Base-by-base conservation (phyloP, 1,140 invertebrate genomes). In the Lepidurus apus region DNA sequence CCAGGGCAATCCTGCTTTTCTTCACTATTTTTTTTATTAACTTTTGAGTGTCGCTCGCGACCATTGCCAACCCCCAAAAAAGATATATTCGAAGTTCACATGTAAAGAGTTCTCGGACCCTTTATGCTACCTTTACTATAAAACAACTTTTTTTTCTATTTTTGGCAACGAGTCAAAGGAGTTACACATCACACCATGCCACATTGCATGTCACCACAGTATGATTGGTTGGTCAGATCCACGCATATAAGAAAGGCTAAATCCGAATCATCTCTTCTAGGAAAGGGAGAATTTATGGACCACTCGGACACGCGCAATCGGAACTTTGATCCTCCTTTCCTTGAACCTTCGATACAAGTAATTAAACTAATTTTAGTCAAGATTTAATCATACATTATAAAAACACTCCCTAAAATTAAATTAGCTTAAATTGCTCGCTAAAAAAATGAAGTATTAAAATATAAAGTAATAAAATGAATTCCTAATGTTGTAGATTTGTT, bases 191-290 rank as follows among this genome's bases (percentile, higher is more conserved):
- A 65, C 53, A 17, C 53, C 53, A 17, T 65, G 17, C 53, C n/a
- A 7, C 13, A 65, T 65, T 65, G 17, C 53, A 65, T 65, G 53
- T 65, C 53, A 65, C 53, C n/a, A 65, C 53, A 21, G 4, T 21
- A 65, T 65, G 53, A 13, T 65, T 65, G 53, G 53, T 65, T 65
- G 53, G 53, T 65, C 53, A 65, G 53, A 65, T 65, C 53, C 53
- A 65, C 7, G 53, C 17, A 65, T 65, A 65, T 21, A 65, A 65
- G 21, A 65, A 65, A n/a, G 53, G 17, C 53, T 65, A 5, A n/a
- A 65, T 65, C 53, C 53, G 13, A 65, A 65, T 13, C 53, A 65
- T 65, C 53, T 21, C 53, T 65, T 65, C 53, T 65, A n/a, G 53
- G 53, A 65, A 65, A 21, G 6, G 4, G 21, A 21, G 53, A 65